Base-by-base conservation (phyloP, 2,888 invertebrate genomes). In the Argyra leucocephala region DNA sequence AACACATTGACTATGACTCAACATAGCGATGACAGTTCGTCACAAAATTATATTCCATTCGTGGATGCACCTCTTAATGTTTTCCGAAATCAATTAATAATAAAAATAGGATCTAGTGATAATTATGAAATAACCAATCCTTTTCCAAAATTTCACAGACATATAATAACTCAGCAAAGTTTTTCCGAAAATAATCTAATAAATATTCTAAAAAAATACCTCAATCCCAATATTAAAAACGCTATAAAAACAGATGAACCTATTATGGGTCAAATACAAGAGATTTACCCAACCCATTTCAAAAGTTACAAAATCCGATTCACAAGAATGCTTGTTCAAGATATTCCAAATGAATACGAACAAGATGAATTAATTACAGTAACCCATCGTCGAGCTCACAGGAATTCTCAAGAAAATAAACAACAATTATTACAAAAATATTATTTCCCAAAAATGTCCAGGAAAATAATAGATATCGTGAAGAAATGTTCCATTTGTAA, bases 11-110 rank as follows among this genome's bases (percentile, higher is more conserved):
- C 66, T 18, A 26, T 57, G n/a, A 60, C 66, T 10, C 31, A 61
- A 10, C 64, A 65, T 36, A 68, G 66, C 31, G 65, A 62, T 12
- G 61, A 67, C n/a, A 67, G 66, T 21, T 66, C 63, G 22, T 62
- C 61, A 12, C 58, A 63, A 18, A 61, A 62, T 21, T 48, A 65
- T 62, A 67, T 66, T 21, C 58, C 65, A 18, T 48, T 57, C 1
- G 31, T 64, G 9, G 62, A 67, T 64, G 26, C 22, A 12, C 66
- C 64, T 21, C 37, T 66, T 1, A 67, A 67, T 36, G 65, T 59
- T 1, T 67, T 65, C 24, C 26, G 37, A 4, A 67, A 67, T 26
- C 66, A 67, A 60, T 15, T 67, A 21, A 57, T 66, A n/a, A 61
- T 67, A 1, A 5, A 58, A 36, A 31, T 60, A 31, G 63, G 65